Evolutionary conservation across 1,140 invertebrate species (phyloP), one percentile per base, ranked within the genome.

Genomic region (Brachionus asplanchnoidis): DNA sequence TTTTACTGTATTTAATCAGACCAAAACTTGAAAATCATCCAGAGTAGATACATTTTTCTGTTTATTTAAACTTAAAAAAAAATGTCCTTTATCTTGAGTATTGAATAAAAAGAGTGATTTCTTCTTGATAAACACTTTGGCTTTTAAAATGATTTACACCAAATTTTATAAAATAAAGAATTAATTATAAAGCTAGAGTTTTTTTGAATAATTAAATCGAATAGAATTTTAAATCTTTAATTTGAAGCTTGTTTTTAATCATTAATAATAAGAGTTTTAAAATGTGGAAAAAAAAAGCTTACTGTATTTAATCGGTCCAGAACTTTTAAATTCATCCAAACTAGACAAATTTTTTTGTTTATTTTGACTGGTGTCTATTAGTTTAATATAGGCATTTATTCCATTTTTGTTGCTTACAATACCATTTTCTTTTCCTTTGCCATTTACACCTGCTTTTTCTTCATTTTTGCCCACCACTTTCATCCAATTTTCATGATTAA

Each of bases 301-400:
- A 73, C 68, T 44, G 12, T 42, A 14, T 42, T 73, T 73, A 6
- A 23, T 23, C 32, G 20, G n/a, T 32, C 66, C 68, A 73, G 40
- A 17, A 8, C 40, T n/a, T 20, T 17, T n/a, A 17, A 73, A 40
- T 1, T 73, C 68, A 44, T 73, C 68, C 14, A 73, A 3, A 42
- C 40, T 73, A 5, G 68, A 14, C 3, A 40, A 73, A 42, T 42
- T 36, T 42, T 73, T 73, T 32, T 42, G 17, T 40, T 73, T 73
- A 73, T 40, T 44, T 17, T 73, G 32, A 42, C n/a, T 42, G 3
- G 1, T 9, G 42, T 73, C 68, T 36, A 73, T 73, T 9, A 73
- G 12, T 73, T 73, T 73, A 11, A 73, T 73, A 73, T 40, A 73
- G 1, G 68, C 68, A 23, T 73, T 73, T 42, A 73, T 73, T 73